Conservation (phyloP, 2,113 vertebrate species). For the Natator depressus region DNA sequence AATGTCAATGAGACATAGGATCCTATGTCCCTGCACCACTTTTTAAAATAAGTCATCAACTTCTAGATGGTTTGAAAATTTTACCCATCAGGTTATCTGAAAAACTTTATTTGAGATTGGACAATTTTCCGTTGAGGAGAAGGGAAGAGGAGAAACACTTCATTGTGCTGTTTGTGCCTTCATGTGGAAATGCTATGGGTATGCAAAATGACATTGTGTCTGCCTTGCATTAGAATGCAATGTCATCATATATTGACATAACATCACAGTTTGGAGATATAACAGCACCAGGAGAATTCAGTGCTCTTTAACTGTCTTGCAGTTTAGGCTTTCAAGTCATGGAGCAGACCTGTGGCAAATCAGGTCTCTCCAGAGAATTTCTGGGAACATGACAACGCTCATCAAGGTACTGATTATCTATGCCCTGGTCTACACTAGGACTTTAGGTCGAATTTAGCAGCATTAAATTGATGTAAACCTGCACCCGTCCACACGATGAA, state of each 20-base stretch:
- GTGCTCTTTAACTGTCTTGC: background rate
- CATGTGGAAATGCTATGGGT: background rate
- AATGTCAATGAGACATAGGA: background rate
- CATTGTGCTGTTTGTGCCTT: background rate
- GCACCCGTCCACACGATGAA: too few relatives aligned
- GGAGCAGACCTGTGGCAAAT: background rate
- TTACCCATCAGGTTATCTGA: background rate
- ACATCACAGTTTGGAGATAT: rapidly evolving
- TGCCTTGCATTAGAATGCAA: background rate
- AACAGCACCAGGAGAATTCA: rapidly evolving
- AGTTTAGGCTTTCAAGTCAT: background rate
- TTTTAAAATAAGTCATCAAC: background rate
- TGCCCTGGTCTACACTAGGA: too few relatives aligned
- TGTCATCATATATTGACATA: background rate
- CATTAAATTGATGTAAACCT: background rate
- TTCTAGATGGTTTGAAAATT: background rate
- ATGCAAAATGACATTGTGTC: background rate
- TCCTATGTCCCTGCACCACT: rapidly evolving
- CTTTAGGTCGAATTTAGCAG: too few relatives aligned
- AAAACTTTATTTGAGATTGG: background rate
- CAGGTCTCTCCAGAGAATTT: background rate
- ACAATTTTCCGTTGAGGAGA: background rate
- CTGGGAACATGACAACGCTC: background rate
- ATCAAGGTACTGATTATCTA: background rate
- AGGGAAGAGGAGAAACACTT: background rate